Evolutionary conservation across 2,797 vertebrate genomes (phyloP), one percentile per base, ranked within the genome.

Genomic region (Merluccius polli): DNA sequence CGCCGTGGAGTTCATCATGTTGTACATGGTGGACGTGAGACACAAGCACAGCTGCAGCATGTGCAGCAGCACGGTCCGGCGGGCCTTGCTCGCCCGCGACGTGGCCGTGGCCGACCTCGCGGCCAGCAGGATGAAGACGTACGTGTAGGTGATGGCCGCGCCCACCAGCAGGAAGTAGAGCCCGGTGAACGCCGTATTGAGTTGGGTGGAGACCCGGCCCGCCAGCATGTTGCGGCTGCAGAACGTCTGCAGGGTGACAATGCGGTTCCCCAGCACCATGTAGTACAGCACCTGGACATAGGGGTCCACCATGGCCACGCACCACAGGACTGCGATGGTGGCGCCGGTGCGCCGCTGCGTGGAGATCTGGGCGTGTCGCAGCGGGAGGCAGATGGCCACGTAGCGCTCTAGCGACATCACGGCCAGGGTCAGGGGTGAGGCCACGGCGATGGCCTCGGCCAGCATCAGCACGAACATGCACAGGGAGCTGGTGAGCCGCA

Each of bases 381-480:
- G 83, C 0, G 91, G 90, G 36, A 89, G 88, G 72, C 89, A 90
- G 73, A 92, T 78, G 30, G 91, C 89, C 15, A 87, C 70, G 9
- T 91, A 91, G 67, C 89, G 79, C 82, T 93, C 87, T 29, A 89
- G 75, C 63, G 83, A 90, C 90, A 92, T 92, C 21, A 85, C 74
- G 10, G 88, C 87, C 0, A 90, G 81, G 77, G 84, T 92, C 8
- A 93, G 35, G 8, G 88, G 87, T 0, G 89, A 83, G 33, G 88
- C 74, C 29, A 80, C 81, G 13, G 83, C 27, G 9, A 78, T 29
- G 31, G 81, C 5, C 32, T 10, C 6, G 0, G 78, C 74, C 2
- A 87, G 0, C 15, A 85, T 1, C 5, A 72, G 5, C 31, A 89
- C 0, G 21, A 76, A 1, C 1, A 86, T 0, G 36, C 92, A 93